Conservation (phyloP, 2,888 invertebrate genomes). For the Crocallis elinguaria region DNA sequence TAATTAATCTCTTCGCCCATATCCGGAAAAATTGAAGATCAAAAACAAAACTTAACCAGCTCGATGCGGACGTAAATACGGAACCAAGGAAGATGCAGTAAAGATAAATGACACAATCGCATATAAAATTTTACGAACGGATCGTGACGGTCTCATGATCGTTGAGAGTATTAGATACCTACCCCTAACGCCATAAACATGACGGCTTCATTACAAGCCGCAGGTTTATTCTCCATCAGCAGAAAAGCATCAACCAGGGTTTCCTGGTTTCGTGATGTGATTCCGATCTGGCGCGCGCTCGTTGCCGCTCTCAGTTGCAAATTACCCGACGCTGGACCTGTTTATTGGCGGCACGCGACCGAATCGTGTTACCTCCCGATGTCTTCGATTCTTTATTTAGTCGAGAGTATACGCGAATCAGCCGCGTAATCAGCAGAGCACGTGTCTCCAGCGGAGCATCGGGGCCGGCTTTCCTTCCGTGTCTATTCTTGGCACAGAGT, state of each 20-base stretch:
- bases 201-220: constrained; percentile 60
- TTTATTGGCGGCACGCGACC: constrained; percentile 58
- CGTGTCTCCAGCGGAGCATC: constrained; percentile 67
- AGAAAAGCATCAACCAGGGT: constrained; percentile 48
- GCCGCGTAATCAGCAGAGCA: constrained; percentile 58
- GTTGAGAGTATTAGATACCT: constrained; percentile 26
- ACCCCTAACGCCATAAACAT: constrained; percentile 41
- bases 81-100: too few relatives aligned
- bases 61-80: not conserved
- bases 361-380: constrained; percentile 57
- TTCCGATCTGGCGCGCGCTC: constrained; percentile 67
- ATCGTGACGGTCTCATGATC: too few relatives aligned
- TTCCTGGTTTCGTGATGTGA: constrained; percentile 71
- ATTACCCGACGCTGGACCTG: constrained; percentile 58
- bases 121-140: constrained; percentile 20
- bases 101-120: not conserved
- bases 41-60: too few relatives aligned
- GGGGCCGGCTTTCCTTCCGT: constrained; percentile 79
- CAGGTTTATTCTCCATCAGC: constrained; percentile 56
- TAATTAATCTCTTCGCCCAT: too few relatives aligned
- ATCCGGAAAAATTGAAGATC: too few relatives aligned
- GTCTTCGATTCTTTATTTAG: constrained; percentile 41
- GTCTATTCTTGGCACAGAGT: constrained; percentile 72
- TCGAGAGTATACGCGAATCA: constrained; percentile 45
- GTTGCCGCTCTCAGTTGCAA: constrained; percentile 58